Evolutionary conservation across 2,113 vertebrate species (phyloP).

Genomic region (Amazona guildingii): DNA sequence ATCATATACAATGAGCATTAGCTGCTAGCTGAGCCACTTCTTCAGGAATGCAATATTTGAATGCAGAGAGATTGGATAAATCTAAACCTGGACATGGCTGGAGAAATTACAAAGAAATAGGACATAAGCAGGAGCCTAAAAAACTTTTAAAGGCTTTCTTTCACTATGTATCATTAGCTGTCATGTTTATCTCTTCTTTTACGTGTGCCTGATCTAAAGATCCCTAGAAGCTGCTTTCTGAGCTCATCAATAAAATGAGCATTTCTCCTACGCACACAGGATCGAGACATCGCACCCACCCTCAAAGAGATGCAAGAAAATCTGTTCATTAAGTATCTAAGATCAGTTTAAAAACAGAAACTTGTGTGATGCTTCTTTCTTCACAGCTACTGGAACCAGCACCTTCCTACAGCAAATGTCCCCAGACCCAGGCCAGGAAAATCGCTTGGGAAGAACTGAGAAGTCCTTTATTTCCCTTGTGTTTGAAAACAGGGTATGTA

Average conservation of each 20-base stretch:
- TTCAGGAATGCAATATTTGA: background rate
- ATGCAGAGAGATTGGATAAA: background rate
- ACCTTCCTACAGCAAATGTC: background rate
- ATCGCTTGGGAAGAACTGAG: background rate
- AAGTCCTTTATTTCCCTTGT: background rate
- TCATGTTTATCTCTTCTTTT: background rate
- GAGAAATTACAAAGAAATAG: background rate
- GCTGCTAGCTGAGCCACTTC: background rate
- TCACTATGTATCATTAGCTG: background rate
- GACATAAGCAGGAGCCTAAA: background rate
- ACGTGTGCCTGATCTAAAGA: background rate
- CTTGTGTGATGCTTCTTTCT: background rate
- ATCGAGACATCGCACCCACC: background rate
- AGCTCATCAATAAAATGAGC: background rate
- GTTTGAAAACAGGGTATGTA: background rate
- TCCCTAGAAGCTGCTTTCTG: background rate
- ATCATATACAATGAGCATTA: slow-evolving; percentile 31
- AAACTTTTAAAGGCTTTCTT: background rate
- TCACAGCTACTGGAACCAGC: background rate
- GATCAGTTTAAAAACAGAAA: background rate
- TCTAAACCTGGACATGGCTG: background rate
- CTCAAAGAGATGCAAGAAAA: background rate
- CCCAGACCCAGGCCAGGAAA: background rate
- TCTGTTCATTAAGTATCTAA: background rate
- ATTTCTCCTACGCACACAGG: background rate